These are phyloP conservation scores for Metopolophium dirhodum DNA, from an alignment of 1,140 invertebrate genomes.

Conservation along the genomic window DNA sequence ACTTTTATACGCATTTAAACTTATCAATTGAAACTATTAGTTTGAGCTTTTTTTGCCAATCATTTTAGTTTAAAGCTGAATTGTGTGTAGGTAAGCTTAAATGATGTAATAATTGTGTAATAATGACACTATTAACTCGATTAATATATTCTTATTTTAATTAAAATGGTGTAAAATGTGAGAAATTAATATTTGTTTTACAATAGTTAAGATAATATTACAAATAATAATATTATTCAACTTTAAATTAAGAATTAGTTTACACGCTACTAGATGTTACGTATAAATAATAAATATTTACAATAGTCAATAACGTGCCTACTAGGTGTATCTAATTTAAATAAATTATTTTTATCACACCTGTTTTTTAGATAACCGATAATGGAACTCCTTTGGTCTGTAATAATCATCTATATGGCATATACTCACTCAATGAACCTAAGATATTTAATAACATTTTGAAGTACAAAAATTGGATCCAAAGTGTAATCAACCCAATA, in stretches of 20 bases:
- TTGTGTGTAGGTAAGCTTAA: not conserved
- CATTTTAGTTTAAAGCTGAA: not conserved
- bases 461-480: constrained; percentile 21
- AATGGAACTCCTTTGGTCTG: constrained; percentile 21
- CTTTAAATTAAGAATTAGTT: not conserved
- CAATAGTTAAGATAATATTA: not conserved
- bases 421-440: not conserved
- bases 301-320: not conserved
- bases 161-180: not conserved
- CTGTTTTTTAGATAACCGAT: not conserved
- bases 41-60: not conserved
- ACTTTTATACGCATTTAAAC: not conserved
- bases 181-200: not conserved
- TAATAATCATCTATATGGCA: constrained; percentile 8
- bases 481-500: not conserved
- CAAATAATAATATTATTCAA: not conserved
- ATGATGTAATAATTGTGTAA: not conserved
- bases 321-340: not conserved
- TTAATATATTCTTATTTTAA: not conserved
- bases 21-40: no score
- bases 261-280: not conserved
- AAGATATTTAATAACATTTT: constrained; percentile 15
- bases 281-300: no score
- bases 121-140: not conserved
- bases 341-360: not conserved